Percentiles rank a stretch among this genome's conserved stretches.
phyloP scores from a whole-genome alignment of 2,797 vertebrate species.

The Pelodytes ibericus region DNA sequence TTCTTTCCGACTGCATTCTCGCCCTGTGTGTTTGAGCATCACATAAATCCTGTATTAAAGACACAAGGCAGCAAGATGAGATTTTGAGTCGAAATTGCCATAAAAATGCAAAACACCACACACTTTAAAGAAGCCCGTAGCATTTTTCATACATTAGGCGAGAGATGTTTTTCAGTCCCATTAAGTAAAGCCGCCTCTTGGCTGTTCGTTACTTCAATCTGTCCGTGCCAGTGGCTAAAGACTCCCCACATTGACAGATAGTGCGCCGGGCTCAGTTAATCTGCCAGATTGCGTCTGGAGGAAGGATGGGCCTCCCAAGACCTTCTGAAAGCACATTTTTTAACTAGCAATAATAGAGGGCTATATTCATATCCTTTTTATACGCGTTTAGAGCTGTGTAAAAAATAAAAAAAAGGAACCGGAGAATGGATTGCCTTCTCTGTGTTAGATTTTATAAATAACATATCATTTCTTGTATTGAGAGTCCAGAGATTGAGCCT shows the following conservation, averaged over 20 bases:
- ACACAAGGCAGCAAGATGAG: constrained; percentile 27
- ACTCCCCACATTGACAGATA: constrained; percentile 16
- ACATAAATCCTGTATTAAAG: constrained; percentile 51
- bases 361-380: constrained; percentile 9
- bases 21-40: constrained; percentile 15
- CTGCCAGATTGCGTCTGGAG: not conserved
- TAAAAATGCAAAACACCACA: constrained; percentile 43
- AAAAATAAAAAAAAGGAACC: too few species aligned
- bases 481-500: not conserved
- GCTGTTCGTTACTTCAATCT: constrained; percentile 23
- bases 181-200: constrained; percentile 25
- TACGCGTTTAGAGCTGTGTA: constrained; percentile 1
- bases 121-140: constrained; percentile 30
- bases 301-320: constrained; percentile 7
- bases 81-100: constrained; percentile 12
- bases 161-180: constrained; percentile 53
- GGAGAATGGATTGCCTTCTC: constrained; percentile 8
- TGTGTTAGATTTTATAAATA: constrained; percentile 16
- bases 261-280: constrained; percentile 7
- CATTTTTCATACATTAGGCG: constrained; percentile 35
- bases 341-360: constrained; percentile 17
- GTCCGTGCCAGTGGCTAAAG: not conserved
- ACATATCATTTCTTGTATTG: constrained; percentile 21
- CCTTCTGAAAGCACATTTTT: constrained; percentile 37
- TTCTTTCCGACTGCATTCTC: not conserved